A percentile compares a stretch with the other conserved stretches of the same genome.
Conservation (phyloP, 2,113 vertebrate species). For the Callospermophilus lateralis region DNA sequence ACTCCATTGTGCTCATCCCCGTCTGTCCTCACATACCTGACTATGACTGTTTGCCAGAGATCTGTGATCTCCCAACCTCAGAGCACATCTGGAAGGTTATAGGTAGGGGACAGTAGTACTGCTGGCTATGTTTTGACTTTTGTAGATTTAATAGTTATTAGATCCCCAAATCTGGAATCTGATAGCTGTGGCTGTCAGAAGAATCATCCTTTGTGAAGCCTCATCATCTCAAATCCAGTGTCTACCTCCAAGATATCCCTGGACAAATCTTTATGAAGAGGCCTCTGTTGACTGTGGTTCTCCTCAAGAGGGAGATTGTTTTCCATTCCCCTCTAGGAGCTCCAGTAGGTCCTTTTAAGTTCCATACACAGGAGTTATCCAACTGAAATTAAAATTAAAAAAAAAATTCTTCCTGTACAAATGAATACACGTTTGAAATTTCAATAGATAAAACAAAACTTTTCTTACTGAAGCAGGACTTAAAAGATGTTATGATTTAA, state of each 20-base stretch:
- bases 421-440: background rate
- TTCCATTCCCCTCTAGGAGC: background rate
- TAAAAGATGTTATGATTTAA: background rate
- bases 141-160: constrained; percentile 1
- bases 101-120: background rate
- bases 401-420: background rate
- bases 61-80: background rate
- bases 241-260: background rate
- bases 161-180: background rate
- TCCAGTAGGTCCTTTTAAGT: background rate
- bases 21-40: background rate
- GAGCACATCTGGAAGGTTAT: background rate
- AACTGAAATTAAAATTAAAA: background rate
- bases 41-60: background rate
- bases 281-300: background rate
- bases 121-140: background rate
- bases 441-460: constrained; percentile 24
- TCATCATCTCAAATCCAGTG: constrained; percentile 12
- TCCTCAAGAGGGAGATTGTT: background rate
- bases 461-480: constrained; percentile 17
- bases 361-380: background rate
- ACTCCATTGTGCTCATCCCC: background rate
- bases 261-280: background rate
- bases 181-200: background rate
- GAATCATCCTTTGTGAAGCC: background rate